Percentiles rank a stretch among this genome's conserved stretches.
Evolutionary conservation across 2,797 vertebrate species (phyloP).

Genomic region (Pantherophis vulpinus): DNA sequence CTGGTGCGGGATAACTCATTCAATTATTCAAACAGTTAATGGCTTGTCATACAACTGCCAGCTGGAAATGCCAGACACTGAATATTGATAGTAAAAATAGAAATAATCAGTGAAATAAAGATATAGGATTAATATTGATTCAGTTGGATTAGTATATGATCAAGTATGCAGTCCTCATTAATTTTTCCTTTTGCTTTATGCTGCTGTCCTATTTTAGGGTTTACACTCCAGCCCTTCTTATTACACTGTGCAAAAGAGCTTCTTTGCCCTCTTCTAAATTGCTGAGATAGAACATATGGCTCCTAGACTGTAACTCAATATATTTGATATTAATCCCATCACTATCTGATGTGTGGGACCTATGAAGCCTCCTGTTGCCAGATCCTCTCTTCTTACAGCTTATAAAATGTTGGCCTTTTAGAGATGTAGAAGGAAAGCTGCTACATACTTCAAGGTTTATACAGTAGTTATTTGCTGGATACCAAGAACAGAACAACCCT

Average conservation of each 20-base stretch:
- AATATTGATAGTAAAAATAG: not conserved
- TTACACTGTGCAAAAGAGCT: slow-evolving; percentile 25
- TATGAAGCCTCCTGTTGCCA: slow-evolving; percentile 31
- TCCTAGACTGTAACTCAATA: slow-evolving; percentile 65
- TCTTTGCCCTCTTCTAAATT: slow-evolving; percentile 49
- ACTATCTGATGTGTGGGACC: slow-evolving; percentile 47
- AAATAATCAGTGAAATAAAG: not conserved
- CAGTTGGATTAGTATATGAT: not conserved
- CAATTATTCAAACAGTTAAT: not conserved
- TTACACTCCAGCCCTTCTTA: slow-evolving; percentile 39
- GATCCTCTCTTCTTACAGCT: slow-evolving; percentile 44
- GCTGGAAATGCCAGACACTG: not conserved
- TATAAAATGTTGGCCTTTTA: slow-evolving; percentile 38
- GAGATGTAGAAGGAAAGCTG: not conserved
- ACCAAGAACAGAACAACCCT: not conserved
- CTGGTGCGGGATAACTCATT: not conserved
- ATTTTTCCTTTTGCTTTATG: slow-evolving; percentile 39
- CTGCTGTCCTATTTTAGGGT: slow-evolving; percentile 49
- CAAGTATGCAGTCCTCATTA: slow-evolving; percentile 22
- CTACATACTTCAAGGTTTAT: slow-evolving; percentile 8
- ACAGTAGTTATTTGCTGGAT: slow-evolving; percentile 19
- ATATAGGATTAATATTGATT: not conserved
- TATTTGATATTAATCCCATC: slow-evolving; percentile 57
- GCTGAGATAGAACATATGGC: slow-evolving; percentile 56
- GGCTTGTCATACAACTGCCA: not conserved